phyloP scores from a whole-genome alignment of 30 jellyfish, hydroid and myxozoan species.

The Aurelia sp. region DNA sequence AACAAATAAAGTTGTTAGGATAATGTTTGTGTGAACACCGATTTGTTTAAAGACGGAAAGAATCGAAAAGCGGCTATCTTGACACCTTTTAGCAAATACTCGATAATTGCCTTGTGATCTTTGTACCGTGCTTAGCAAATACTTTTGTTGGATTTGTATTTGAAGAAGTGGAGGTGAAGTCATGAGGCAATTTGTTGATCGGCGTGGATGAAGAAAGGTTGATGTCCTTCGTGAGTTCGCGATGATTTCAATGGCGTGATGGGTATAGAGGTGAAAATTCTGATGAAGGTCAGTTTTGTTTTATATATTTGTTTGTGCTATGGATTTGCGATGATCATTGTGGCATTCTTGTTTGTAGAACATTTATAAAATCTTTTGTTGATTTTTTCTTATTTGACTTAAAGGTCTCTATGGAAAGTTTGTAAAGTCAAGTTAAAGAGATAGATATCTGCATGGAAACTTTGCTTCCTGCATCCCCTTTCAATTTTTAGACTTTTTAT shows the following conservation, averaged over 20 bases:
- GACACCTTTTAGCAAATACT: slow-evolving; percentile 35
- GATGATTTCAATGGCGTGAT: background rate
- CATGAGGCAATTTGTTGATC: background rate
- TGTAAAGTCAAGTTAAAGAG: no score
- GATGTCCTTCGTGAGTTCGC: background rate
- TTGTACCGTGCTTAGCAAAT: background rate
- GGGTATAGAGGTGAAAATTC: background rate
- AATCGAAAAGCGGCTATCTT: slow-evolving; percentile 7
- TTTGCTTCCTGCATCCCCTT: no score
- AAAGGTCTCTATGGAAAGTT: no score
- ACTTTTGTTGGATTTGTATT: background rate
- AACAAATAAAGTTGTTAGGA: slow-evolving; percentile 1
- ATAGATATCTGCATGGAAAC: no score
- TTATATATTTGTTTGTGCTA: no score
- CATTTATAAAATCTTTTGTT: no score
- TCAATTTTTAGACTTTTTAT: no score
- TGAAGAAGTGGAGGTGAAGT: no score
- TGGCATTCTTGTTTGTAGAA: no score
- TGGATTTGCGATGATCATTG: no score
- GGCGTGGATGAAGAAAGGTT: background rate
- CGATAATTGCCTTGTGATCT: slow-evolving; percentile 13
- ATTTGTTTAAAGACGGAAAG: slow-evolving; percentile 25
- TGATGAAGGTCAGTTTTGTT: no score
- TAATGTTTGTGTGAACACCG: slow-evolving; percentile 9
- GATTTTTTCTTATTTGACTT: no score